These are phyloP conservation scores for Diphyllodes magnificus DNA, from an alignment of 2,113 vertebrate genomes.

Conservation along the genomic window DNA sequence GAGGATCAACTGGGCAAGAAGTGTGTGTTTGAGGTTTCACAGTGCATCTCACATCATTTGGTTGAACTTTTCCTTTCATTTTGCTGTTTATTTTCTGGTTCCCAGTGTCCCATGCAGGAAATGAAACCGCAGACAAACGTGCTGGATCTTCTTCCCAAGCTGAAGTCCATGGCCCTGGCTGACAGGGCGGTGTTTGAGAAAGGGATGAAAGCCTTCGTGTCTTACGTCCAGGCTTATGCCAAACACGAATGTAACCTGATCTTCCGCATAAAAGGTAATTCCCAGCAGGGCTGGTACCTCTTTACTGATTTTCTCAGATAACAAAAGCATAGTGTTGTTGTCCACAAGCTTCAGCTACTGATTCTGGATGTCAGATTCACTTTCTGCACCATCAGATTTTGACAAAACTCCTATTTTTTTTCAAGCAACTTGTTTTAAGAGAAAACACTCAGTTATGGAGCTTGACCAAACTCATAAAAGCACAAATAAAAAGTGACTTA, in stretches of 20 bases:
- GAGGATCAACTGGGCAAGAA: background rate
- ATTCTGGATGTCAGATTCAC: background rate
- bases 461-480: background rate
- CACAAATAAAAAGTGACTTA: background rate
- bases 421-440: background rate
- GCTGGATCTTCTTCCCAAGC: conserved; percentile 82
- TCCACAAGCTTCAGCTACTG: background rate
- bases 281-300: background rate
- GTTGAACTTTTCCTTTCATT: background rate
- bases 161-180: conserved; percentile 78
- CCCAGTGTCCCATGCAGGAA: conserved; percentile 88
- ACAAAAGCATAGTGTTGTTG: fast-evolving
- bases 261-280: conserved; percentile 90
- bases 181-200: conserved; percentile 92
- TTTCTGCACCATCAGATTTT: background rate
- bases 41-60: background rate
- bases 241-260: conserved; percentile 95
- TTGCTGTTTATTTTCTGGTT: background rate
- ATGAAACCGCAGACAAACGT: conserved; percentile 71
- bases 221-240: conserved; percentile 86
- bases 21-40: background rate
- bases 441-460: background rate
- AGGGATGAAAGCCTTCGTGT: conserved; percentile 91
- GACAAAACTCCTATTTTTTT: background rate
- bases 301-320: background rate